Evolutionary conservation across 2,797 vertebrate species (phyloP), one percentile per base, ranked within the genome.

Genomic region (Myiotriccus ornatus): DNA sequence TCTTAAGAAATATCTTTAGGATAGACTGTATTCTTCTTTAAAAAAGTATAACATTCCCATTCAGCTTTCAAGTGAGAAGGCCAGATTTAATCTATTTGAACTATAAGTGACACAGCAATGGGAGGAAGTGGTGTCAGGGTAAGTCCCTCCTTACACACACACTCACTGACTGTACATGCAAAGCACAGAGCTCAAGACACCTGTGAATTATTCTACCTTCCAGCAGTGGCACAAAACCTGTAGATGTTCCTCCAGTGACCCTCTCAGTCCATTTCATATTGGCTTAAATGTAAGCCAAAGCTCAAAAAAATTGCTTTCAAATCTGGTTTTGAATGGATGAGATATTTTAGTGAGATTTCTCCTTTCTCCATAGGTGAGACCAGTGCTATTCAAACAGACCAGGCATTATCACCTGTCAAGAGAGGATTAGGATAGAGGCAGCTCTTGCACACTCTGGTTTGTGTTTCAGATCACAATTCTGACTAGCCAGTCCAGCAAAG

Each of bases 401-500:
- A 34, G 44, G 28, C 35, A 23, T n/a, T 55, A 28, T 17, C 4
- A 2, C 19, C 44, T 64, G 3, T 7, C 25, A 32, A 30, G 21
- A 32, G 46, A 60, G 18, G 30, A 59, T 3, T 69, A 23, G 22
- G 30, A 27, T 15, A 21, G 47, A 84, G 35, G 50, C 62, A 73
- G 23, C 28, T 77, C 25, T 55, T 65, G 14, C 46, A 46, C 27
- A 15, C 47, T 84, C 30, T 62, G 30, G 7, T 83, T 95, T 92
- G 78, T 92, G 30, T 97, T 87, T 65, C 97, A 99, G 99, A 98
- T 99, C 93, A 99, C 98, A 1, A 87, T 99, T 95, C 91, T 99
- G 96, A 99, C 98, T 88, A 97, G 98, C 83, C 98, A 98, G 79
- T 93, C 97, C 12, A 98, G 98, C 73, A 97, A 52, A 60, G 94